These are phyloP conservation scores for Phyllostomus discolor DNA, from an alignment of 2,113 vertebrate genomes.

Conservation along the genomic window DNA sequence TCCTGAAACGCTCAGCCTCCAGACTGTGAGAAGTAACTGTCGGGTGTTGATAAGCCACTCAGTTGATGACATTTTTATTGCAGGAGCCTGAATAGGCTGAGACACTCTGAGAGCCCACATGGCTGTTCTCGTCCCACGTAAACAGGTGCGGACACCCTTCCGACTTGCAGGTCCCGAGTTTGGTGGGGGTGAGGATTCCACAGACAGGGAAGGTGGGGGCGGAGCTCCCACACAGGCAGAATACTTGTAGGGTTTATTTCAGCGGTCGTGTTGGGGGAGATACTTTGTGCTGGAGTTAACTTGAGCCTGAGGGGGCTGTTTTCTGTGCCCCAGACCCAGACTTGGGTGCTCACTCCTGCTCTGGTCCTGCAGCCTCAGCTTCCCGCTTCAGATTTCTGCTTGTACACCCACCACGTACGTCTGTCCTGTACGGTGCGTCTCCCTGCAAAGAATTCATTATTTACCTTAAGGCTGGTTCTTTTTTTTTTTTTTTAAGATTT, in stretches of 20 bases:
- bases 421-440: background rate
- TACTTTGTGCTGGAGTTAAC: background rate
- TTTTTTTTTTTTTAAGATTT: too few species aligned
- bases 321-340: background rate
- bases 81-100: background rate
- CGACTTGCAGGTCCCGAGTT: background rate
- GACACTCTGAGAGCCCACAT: background rate
- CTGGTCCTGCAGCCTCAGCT: background rate
- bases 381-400: background rate
- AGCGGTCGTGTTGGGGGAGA: background rate
- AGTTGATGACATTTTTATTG: background rate
- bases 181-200: background rate
- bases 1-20: background rate
- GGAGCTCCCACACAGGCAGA: background rate
- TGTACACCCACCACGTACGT: background rate
- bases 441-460: background rate
- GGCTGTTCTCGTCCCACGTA: background rate
- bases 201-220: background rate
- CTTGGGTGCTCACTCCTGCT: background rate
- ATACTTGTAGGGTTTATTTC: background rate
- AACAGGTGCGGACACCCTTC: background rate
- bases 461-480: background rate
- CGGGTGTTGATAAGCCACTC: background rate
- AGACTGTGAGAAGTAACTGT: background rate
- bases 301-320: background rate